Conservation (phyloP, 2,797 vertebrate species). For the Chaetodon trifasciatus region DNA sequence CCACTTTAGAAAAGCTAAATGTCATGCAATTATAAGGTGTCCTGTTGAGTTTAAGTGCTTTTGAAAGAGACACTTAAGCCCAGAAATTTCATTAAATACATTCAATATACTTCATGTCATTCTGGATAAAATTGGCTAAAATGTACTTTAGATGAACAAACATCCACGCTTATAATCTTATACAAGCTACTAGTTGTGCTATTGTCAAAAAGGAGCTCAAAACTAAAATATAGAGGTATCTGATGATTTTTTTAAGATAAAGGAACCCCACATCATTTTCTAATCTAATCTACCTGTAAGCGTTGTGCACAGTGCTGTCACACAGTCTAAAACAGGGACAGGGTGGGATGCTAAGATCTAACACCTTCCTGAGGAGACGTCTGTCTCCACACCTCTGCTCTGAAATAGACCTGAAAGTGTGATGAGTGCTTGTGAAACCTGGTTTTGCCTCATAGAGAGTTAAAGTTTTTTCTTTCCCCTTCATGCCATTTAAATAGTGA, state of each 20-base stretch:
- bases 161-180: background rate
- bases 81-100: background rate
- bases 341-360: constrained; percentile 18
- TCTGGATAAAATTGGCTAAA: background rate
- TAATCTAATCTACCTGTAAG: background rate
- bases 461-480: background rate
- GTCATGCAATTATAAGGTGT: background rate
- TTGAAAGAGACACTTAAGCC: background rate
- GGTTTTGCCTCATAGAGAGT: background rate
- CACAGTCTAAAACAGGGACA: constrained; percentile 36
- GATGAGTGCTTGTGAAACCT: constrained; percentile 50
- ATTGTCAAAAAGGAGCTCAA: background rate
- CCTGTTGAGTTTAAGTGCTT: background rate
- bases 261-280: no score
- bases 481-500: background rate
- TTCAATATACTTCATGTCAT: background rate
- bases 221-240: background rate
- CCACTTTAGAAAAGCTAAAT: background rate
- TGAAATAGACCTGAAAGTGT: constrained; percentile 53
- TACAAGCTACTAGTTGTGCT: background rate
- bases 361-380: constrained; percentile 44
- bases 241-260: no score
- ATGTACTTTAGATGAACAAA: background rate
- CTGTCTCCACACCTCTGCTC: constrained; percentile 60
- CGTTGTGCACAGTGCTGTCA: constrained; percentile 10